phyloP scores from a whole-genome alignment of 1,140 invertebrate species.

The Papilio polytes region DNA sequence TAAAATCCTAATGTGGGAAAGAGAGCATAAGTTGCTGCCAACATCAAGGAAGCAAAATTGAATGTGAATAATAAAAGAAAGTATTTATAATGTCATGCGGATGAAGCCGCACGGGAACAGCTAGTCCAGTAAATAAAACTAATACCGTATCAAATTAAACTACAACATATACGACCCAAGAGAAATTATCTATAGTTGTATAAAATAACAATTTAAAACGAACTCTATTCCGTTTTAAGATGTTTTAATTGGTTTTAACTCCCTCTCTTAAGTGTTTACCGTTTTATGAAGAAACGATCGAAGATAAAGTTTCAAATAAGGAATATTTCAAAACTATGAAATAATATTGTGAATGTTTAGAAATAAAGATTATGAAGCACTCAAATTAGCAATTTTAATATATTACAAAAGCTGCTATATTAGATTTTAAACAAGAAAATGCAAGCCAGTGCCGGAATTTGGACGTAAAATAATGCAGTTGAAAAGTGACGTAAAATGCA shows the following conservation, averaged over 20 bases:
- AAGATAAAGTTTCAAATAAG: not conserved
- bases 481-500: not conserved
- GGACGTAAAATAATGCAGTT: not conserved
- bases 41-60: no score
- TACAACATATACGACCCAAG: not conserved
- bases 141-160: not conserved
- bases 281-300: not conserved
- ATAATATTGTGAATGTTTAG: not conserved
- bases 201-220: conserved; percentile 26
- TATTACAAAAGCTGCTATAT: not conserved
- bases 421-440: not conserved
- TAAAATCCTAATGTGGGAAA: no score
- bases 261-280: conserved; percentile 1
- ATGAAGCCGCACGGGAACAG: no score
- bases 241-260: not conserved
- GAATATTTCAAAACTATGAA: not conserved
- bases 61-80: no score
- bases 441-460: no score
- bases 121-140: conserved; percentile 5
- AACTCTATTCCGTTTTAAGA: not conserved
- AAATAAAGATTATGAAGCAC: not conserved
- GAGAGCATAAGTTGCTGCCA: no score
- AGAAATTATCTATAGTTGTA: not conserved
- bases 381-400: not conserved
- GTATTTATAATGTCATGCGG: no score